Evolutionary conservation across 2,113 vertebrate species (phyloP).

Genomic region (Pampusana beccarii): DNA sequence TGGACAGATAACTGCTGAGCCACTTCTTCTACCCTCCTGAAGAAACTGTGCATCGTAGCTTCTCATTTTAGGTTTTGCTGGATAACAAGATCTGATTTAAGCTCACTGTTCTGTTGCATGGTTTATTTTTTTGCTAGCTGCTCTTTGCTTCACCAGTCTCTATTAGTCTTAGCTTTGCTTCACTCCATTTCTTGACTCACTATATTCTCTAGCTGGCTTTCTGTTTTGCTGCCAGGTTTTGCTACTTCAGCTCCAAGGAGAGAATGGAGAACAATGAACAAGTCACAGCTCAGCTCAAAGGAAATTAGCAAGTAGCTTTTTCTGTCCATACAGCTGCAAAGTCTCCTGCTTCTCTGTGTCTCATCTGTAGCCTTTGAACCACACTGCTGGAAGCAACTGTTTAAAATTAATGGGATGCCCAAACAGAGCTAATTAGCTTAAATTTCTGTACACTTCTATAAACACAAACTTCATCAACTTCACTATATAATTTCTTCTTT

Average conservation of each 20-base stretch:
- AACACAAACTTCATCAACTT: background rate
- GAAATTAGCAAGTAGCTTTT: background rate
- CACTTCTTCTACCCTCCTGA: background rate
- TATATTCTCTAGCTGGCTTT: background rate
- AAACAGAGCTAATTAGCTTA: constrained; percentile 1
- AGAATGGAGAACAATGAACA: background rate
- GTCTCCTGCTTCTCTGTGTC: background rate
- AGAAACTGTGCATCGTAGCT: background rate
- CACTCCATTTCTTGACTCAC: background rate
- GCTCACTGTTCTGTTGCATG: background rate
- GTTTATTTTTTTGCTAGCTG: background rate
- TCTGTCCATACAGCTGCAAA: background rate
- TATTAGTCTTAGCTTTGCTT: background rate
- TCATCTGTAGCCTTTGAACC: background rate
- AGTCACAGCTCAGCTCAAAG: background rate
- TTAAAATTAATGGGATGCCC: background rate
- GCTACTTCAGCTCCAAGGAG: background rate
- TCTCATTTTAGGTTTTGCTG: background rate
- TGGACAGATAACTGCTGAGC: background rate
- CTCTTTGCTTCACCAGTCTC: background rate
- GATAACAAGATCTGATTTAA: background rate
- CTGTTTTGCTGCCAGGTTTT: constrained; percentile 16
- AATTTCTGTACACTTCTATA: background rate
- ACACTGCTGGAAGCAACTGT: background rate
- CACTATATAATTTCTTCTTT: background rate